These are phyloP conservation scores for Lasioglossum zephyrum DNA, from an alignment of 2,888 invertebrate genomes.

Conservation along the genomic window DNA sequence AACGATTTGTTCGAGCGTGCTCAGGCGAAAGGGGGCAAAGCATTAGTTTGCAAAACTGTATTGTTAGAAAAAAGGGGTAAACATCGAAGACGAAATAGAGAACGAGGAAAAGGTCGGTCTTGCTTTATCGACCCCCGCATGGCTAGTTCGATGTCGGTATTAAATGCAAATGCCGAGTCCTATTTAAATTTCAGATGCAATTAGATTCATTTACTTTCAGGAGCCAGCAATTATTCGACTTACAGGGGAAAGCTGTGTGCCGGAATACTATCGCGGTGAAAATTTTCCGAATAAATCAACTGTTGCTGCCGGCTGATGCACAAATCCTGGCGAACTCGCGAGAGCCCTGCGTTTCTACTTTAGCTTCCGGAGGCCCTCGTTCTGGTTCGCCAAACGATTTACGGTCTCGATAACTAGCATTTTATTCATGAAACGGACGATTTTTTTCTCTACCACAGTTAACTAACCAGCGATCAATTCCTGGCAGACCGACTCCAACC, in stretches of 20 bases:
- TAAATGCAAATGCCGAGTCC: slow-evolving; percentile 78
- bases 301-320: slow-evolving; percentile 48
- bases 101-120: slow-evolving; percentile 18
- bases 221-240: slow-evolving; percentile 71
- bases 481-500: neutral
- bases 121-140: slow-evolving; percentile 66
- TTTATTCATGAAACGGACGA: slow-evolving; percentile 73
- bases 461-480: slow-evolving; percentile 41
- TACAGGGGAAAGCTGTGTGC: slow-evolving; percentile 41
- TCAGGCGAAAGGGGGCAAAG: neutral
- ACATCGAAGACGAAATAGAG: neutral
- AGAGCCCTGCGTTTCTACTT: slow-evolving; percentile 50
- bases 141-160: slow-evolving; percentile 76
- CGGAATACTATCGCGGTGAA: slow-evolving; percentile 65
- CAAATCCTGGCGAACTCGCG: slow-evolving; percentile 56
- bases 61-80: neutral
- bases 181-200: slow-evolving; percentile 83
- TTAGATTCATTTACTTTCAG: slow-evolving; percentile 81
- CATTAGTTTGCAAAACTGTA: neutral
- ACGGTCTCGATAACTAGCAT: slow-evolving; percentile 75
- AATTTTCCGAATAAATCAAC: slow-evolving; percentile 76
- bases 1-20: neutral
- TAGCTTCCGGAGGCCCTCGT: slow-evolving; percentile 19
- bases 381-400: slow-evolving; percentile 63
- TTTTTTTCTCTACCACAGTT: neutral